Evolutionary conservation across 2,888 invertebrate species (phyloP), one percentile per base, ranked within the genome.

Genomic region (Mantis religiosa): DNA sequence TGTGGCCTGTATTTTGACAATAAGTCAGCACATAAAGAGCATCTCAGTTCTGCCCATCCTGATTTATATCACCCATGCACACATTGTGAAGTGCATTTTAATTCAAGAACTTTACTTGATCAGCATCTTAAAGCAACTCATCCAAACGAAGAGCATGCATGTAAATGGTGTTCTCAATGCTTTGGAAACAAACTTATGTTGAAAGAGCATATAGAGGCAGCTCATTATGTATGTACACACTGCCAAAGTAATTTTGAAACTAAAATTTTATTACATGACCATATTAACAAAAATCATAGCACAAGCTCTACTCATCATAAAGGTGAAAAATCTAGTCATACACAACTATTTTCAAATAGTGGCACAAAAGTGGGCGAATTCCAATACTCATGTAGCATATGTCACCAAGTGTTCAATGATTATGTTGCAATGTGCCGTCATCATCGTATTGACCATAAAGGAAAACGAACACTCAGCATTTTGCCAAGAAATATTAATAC

Each of bases 361-460:
- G 54, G 54, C 15, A 71, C 54, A 71, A 25, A 28, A 82, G 83
- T 28, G 12, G 90, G 88, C 47, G 89, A 89, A 82, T 92, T 92
- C 87, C 91, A 92, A 87, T 93, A 91, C 89, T 91, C 92, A 7
- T 94, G 94, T 90, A 92, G 92, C 20, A 91, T 93, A 4, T 94
- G 94, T 91, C 92, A 92, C 84, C 93, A 93, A 90, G 92, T 91
- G 84, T 93, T 94, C 90, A 92, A 92, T 47, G 92, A 92, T 87
- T 93, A 93, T 90, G 91, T 92, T 47, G 93, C 93, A 90, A 93
- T 93, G 93, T 92, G 93, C 89, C 92, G 93, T 41, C 94, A 94
- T 91, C 91, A 92, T 54, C 91, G 93, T n/a, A 91, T 92, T 82
- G 92, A 92, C 14, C 93, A 93, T 34, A 87, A 87, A 34, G 87